Conservation (phyloP, 2,797 vertebrate genomes). For the Sandelia bainsii region DNA sequence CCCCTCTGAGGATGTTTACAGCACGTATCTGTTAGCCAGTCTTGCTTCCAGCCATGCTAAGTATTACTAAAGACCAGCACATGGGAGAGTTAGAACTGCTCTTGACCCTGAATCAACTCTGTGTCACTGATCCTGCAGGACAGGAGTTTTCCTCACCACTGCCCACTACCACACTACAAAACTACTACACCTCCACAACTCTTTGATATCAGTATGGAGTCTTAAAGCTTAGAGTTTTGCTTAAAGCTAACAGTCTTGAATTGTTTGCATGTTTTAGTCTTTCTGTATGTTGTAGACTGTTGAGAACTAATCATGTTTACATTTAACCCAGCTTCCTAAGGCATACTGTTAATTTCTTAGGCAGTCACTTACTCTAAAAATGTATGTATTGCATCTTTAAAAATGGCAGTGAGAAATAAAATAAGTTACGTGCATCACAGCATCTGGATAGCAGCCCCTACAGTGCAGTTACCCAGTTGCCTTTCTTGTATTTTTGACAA, state of each 20-base stretch:
- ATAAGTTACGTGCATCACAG: neutral
- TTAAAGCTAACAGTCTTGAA: too few species aligned
- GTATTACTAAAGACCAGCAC: constrained; percentile 42
- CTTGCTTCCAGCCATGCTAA: constrained; percentile 24
- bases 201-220: neutral
- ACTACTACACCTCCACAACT: neutral
- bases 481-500: too few species aligned
- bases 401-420: constrained; percentile 4
- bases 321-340: too few species aligned
- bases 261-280: neutral
- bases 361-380: too few species aligned
- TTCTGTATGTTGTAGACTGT: neutral
- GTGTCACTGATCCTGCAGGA: constrained; percentile 19
- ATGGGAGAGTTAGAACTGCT: constrained; percentile 46
- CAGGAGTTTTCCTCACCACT: constrained; percentile 7
- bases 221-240: too few species aligned
- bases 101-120: constrained; percentile 30
- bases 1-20: constrained; percentile 45
- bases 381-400: neutral
- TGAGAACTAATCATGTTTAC: neutral
- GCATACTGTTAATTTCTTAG: neutral
- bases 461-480: too few species aligned
- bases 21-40: constrained; percentile 30
- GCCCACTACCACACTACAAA: constrained; percentile 9
- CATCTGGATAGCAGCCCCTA: neutral